Evolutionary conservation across 2,888 invertebrate genomes (phyloP).

Genomic region (Lasioglossum leucozonium): DNA sequence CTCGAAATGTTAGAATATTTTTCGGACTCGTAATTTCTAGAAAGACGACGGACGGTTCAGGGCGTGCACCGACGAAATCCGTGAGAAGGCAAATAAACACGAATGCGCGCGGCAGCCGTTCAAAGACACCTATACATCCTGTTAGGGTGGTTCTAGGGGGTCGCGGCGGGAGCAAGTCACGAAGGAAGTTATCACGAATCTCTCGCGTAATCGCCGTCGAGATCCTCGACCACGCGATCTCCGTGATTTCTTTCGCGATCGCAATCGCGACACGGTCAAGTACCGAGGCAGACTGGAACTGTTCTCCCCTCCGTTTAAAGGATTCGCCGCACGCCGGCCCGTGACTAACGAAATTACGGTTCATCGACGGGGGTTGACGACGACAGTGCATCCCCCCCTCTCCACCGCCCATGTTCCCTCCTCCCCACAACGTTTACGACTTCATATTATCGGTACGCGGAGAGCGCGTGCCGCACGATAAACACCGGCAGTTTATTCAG

Average conservation of each 20-base stretch:
- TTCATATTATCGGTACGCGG: constrained; percentile 29
- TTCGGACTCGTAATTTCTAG: neutral
- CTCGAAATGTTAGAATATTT: neutral
- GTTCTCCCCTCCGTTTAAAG: constrained; percentile 46
- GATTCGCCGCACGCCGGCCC: constrained; percentile 59
- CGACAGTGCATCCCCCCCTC: neutral
- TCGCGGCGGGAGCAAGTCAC: constrained; percentile 52
- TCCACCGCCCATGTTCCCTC: too few relatives aligned
- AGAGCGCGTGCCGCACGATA: constrained; percentile 41
- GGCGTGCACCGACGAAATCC: constrained; percentile 31
- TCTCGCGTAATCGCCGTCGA: constrained; percentile 66
- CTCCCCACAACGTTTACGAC: too few relatives aligned
- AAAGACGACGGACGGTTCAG: neutral
- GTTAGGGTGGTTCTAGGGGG: neutral
- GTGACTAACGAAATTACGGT: constrained; percentile 44
- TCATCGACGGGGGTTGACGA: constrained; percentile 46
- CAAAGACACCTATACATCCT: constrained; percentile 42
- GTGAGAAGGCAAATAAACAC: constrained; percentile 49
- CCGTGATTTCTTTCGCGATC: constrained; percentile 72
- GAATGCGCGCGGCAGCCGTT: constrained; percentile 36
- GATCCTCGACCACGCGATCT: constrained; percentile 69
- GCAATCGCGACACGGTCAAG: constrained; percentile 72
- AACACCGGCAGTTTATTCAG: constrained; percentile 38
- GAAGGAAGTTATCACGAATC: constrained; percentile 70
- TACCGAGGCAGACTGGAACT: constrained; percentile 25